Evolutionary conservation across 1,140 invertebrate genomes (phyloP).

Genomic region (Telenomus remus): DNA sequence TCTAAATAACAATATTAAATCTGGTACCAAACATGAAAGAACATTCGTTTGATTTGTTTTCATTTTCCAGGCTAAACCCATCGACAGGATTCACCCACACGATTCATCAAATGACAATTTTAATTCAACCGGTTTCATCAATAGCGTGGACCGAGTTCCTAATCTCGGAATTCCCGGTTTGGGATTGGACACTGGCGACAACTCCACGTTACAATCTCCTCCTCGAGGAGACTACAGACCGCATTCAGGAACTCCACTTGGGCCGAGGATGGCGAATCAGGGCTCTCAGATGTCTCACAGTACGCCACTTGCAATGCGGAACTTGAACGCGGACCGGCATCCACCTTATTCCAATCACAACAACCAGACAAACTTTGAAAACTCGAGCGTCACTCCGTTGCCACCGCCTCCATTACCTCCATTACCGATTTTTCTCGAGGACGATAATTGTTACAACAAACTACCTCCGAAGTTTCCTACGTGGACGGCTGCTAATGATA

Average conservation of each 20-base stretch:
- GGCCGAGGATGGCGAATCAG: conserved; percentile 50
- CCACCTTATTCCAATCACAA: conserved; percentile 71
- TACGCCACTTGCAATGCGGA: conserved; percentile 66
- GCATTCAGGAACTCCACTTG: conserved; percentile 61
- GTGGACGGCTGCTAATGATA: conserved; percentile 71
- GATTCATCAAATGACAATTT: conserved; percentile 67
- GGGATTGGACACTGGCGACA: conserved; percentile 67
- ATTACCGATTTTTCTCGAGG: conserved; percentile 74
- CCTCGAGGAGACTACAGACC: conserved; percentile 65
- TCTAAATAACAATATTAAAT: conserved; percentile 13
- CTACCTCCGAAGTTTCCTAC: conserved; percentile 76
- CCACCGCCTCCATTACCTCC: conserved; percentile 79
- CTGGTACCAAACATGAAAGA: no score
- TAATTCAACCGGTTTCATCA: conserved; percentile 70
- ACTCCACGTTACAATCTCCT: conserved; percentile 47
- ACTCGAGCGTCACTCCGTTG: conserved; percentile 67
- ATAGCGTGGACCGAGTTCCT: conserved; percentile 65
- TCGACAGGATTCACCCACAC: conserved; percentile 75
- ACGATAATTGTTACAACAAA: conserved; percentile 74
- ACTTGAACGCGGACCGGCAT: conserved; percentile 63
- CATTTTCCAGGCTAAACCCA: conserved; percentile 72
- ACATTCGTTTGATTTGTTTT: conserved; percentile 9
- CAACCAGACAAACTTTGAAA: conserved; percentile 69
- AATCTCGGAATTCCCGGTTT: conserved; percentile 70
- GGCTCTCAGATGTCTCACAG: conserved; percentile 66